Conservation (phyloP, 2,888 invertebrate genomes). For the Nephrotoma guestfalica region DNA sequence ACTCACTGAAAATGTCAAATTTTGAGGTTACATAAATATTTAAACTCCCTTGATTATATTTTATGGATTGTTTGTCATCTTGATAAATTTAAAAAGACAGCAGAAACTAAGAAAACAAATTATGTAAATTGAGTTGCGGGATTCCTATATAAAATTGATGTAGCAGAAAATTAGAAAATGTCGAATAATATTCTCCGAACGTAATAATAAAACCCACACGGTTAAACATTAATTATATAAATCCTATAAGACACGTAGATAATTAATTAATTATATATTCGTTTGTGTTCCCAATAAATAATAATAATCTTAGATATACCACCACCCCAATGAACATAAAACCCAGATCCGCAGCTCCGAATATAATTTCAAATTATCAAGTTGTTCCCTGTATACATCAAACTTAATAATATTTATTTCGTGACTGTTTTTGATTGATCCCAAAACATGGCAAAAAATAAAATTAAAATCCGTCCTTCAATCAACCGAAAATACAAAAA, state of each 20-base stretch:
- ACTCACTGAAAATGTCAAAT: too few species aligned
- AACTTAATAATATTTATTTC: background rate
- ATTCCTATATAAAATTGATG: too few species aligned
- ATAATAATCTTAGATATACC: background rate
- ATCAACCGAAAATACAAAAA: background rate
- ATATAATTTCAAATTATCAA: background rate
- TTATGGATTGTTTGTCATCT: too few species aligned
- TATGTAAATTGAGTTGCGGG: too few species aligned
- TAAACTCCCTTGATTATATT: too few species aligned
- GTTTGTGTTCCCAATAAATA: background rate
- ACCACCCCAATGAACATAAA: background rate
- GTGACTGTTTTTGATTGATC: background rate
- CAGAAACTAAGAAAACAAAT: too few species aligned
- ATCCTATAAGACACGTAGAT: background rate
- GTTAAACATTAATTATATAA: too few species aligned
- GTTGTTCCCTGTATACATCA: background rate
- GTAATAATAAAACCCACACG: too few species aligned
- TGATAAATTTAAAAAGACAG: too few species aligned
- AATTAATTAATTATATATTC: background rate
- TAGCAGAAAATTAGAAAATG: too few species aligned
- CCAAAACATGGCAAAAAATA: background rate
- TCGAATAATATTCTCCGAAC: too few species aligned
- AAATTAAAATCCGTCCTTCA: background rate
- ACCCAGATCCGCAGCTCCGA: background rate
- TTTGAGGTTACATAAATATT: too few species aligned